Evolutionary conservation across 1,140 invertebrate genomes (phyloP).

Genomic region (Drosophila bifasciata): DNA sequence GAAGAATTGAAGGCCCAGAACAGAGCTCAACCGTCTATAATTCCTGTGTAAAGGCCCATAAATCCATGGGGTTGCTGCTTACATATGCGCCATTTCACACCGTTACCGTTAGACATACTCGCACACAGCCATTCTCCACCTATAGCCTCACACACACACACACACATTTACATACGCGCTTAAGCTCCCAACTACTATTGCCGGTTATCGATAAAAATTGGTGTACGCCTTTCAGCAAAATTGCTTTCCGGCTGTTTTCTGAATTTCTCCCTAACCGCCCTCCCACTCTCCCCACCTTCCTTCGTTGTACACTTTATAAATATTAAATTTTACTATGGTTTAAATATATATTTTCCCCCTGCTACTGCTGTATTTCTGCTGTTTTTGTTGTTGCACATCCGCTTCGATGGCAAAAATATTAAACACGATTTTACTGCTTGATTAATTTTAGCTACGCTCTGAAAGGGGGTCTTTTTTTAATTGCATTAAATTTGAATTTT

Average conservation of each 20-base stretch:
- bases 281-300: constrained; percentile 3
- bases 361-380: too few relatives aligned
- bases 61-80: constrained; percentile 70
- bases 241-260: constrained; percentile 65
- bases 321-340: constrained; percentile 57
- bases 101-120: constrained; percentile 69
- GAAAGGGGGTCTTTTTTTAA: constrained; percentile 17
- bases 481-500: constrained; percentile 44
- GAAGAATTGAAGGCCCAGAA: constrained; percentile 57
- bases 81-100: constrained; percentile 81
- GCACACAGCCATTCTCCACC: constrained; percentile 25
- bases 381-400: neutral
- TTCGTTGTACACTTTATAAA: constrained; percentile 43
- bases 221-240: constrained; percentile 72
- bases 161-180: constrained; percentile 36
- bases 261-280: neutral
- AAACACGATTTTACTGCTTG: constrained; percentile 41
- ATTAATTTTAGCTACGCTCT: constrained; percentile 35
- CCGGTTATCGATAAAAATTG: constrained; percentile 71
- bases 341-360: constrained; percentile 18
- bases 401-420: constrained; percentile 19
- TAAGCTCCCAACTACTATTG: constrained; percentile 54
- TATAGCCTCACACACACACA: neutral
- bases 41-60: constrained; percentile 78
- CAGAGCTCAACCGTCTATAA: constrained; percentile 72